phyloP scores from a whole-genome alignment of 2,797 vertebrate species.

The Chanos chanos region DNA sequence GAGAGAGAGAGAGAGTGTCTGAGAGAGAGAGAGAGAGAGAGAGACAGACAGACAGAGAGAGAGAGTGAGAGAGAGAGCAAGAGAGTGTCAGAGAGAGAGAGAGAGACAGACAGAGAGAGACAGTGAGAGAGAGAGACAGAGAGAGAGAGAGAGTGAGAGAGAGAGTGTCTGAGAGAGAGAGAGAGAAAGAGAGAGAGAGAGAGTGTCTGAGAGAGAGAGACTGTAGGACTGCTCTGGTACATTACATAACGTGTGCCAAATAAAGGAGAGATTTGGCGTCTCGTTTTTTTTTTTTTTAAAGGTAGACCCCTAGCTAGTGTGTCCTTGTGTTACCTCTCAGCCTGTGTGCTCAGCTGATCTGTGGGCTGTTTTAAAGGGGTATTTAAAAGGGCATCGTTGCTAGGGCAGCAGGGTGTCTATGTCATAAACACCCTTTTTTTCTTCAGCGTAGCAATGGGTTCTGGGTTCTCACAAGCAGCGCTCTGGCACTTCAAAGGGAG shows the following conservation, averaged over 20 bases:
- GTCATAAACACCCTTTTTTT: no score
- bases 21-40: neutral
- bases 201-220: neutral
- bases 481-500: no score
- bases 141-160: neutral
- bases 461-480: no score
- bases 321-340: slow-evolving; percentile 2
- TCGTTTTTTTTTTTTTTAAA: no score
- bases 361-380: neutral
- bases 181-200: neutral
- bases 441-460: no score
- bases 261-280: slow-evolving; percentile 1
- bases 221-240: slow-evolving; percentile 13
- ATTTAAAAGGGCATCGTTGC: neutral
- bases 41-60: no score
- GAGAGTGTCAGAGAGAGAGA: neutral
- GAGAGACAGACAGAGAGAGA: neutral
- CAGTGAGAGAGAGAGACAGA: neutral
- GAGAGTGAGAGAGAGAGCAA: no score
- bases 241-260: slow-evolving; percentile 16
- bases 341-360: slow-evolving; percentile 1
- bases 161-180: neutral
- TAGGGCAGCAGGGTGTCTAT: neutral
- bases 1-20: slow-evolving; percentile 14
- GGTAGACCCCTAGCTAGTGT: neutral